Conservation (phyloP, 23 tunicate species). For the Clavelina lepadiformis region DNA sequence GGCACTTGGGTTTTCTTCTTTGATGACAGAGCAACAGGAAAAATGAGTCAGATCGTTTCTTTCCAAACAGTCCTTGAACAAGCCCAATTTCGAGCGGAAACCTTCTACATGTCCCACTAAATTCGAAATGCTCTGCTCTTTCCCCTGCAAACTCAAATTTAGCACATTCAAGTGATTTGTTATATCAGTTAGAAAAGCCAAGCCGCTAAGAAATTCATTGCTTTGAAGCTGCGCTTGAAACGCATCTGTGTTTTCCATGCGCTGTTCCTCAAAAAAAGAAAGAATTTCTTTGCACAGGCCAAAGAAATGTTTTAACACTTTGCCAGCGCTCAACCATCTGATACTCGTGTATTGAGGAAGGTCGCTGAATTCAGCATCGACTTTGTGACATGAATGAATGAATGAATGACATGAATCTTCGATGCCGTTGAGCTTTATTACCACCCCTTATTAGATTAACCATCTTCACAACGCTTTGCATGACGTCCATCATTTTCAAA, state of each 20-base stretch:
- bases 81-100: slow-evolving; percentile 11
- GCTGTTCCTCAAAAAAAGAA: slow-evolving; percentile 10
- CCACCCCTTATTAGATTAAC: slow-evolving; percentile 16
- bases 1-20: slow-evolving; percentile 14
- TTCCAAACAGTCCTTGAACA: slow-evolving; percentile 5
- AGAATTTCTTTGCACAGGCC: slow-evolving; percentile 19
- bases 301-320: slow-evolving; percentile 12
- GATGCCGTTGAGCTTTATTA: slow-evolving; percentile 11
- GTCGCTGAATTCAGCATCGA: slow-evolving; percentile 9
- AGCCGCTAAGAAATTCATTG: slow-evolving; percentile 20
- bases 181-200: slow-evolving; percentile 10
- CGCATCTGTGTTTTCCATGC: slow-evolving; percentile 5
- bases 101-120: slow-evolving; percentile 27
- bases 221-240: slow-evolving; percentile 24
- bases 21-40: slow-evolving; percentile 10
- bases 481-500: slow-evolving; percentile 14
- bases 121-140: slow-evolving; percentile 20
- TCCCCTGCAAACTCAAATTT: slow-evolving; percentile 33
- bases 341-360: slow-evolving; percentile 1
- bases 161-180: slow-evolving; percentile 32
- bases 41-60: slow-evolving; percentile 12
- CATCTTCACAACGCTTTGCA: slow-evolving; percentile 13
- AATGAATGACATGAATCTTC: slow-evolving; percentile 4
- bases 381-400: slow-evolving; percentile 4
- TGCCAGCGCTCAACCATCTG: slow-evolving; percentile 15